Conservation (phyloP, 1,140 invertebrate genomes). For the Drosophila baimaii region DNA sequence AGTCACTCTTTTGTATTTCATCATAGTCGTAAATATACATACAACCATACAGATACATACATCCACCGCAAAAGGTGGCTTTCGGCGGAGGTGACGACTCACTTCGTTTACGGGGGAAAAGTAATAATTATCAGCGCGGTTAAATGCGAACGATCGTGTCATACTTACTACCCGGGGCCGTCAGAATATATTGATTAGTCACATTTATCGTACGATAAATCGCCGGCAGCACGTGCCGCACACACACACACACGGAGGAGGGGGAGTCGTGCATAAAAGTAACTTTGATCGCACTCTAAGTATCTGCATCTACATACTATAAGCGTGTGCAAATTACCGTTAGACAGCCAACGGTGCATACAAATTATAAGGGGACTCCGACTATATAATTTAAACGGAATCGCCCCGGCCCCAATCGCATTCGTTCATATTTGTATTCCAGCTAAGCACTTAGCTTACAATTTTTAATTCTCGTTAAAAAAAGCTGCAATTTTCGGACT, state of each 20-base stretch:
- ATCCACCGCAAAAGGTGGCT: slow-evolving; percentile 19
- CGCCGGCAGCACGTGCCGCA: slow-evolving; percentile 46
- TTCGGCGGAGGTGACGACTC: slow-evolving; percentile 7
- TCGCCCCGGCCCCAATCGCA: not conserved
- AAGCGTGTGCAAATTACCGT: slow-evolving; percentile 50
- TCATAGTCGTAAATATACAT: slow-evolving; percentile 66
- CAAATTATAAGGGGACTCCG: slow-evolving; percentile 34
- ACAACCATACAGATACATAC: too few species aligned
- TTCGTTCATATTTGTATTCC: slow-evolving; percentile 25
- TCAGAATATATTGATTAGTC: slow-evolving; percentile 47
- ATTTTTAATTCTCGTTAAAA: slow-evolving; percentile 65
- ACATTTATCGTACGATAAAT: slow-evolving; percentile 51
- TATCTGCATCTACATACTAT: slow-evolving; percentile 31
- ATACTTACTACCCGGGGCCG: slow-evolving; percentile 14
- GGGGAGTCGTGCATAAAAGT: slow-evolving; percentile 14
- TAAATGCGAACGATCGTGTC: slow-evolving; percentile 52
- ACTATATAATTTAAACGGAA: slow-evolving; percentile 39
- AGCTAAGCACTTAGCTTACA: slow-evolving; percentile 49
- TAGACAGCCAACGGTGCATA: slow-evolving; percentile 52
- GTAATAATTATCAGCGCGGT: slow-evolving; percentile 33
- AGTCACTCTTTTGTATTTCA: slow-evolving; percentile 62
- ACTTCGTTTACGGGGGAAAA: slow-evolving; percentile 7
- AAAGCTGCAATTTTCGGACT: slow-evolving; percentile 53
- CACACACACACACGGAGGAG: too few species aligned
- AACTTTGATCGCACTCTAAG: slow-evolving; percentile 10